Percentiles rank a stretch among this genome's conserved stretches.
Conservation (phyloP, 2,113 vertebrate genomes). For the Eptesicus fuscus region DNA sequence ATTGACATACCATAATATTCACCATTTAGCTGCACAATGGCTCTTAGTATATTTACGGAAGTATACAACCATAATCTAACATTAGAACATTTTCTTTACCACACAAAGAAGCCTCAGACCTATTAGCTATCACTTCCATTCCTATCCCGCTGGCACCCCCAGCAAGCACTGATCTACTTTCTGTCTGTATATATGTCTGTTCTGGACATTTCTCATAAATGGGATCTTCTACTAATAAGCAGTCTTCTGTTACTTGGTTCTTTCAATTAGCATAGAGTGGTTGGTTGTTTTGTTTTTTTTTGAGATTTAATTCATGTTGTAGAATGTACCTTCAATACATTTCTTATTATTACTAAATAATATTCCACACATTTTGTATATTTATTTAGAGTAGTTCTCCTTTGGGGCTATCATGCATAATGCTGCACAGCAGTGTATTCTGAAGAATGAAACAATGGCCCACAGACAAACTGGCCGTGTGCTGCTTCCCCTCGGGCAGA, state of each 20-base stretch:
- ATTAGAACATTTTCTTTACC: neutral
- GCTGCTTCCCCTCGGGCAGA: neutral
- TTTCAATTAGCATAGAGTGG: neutral
- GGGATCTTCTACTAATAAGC: neutral
- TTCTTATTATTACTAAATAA: neutral
- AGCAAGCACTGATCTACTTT: neutral
- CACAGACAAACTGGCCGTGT: neutral
- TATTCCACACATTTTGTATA: neutral
- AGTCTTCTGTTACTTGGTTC: neutral
- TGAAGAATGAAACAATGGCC: neutral
- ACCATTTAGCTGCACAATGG: neutral
- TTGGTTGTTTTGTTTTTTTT: neutral
- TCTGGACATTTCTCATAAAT: neutral
- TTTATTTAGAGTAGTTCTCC: neutral
- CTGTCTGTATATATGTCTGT: neutral
- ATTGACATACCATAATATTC: neutral
- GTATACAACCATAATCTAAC: neutral
- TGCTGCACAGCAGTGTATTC: neutral
- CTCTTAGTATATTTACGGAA: neutral
- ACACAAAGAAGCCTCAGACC: neutral
- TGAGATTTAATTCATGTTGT: neutral
- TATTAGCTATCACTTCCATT: neutral
- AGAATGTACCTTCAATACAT: neutral
- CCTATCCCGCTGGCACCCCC: fast-evolving
- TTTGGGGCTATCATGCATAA: neutral